Base-by-base conservation (phyloP, 1,140 invertebrate genomes). In the Agrilus planipennis region DNA sequence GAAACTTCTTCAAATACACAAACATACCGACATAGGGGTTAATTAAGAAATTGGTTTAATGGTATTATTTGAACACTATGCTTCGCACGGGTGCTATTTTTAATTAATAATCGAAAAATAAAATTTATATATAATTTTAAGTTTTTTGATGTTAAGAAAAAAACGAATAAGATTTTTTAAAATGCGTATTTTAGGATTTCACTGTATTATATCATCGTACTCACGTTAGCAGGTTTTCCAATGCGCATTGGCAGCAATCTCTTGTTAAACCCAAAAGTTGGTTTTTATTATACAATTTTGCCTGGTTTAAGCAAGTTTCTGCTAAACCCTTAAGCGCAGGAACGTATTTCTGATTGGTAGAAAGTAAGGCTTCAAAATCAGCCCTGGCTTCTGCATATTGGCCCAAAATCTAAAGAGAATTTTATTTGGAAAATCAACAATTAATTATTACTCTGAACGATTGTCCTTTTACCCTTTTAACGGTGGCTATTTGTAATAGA, bases 291-390 rank as follows among this genome's bases (percentile, higher is more conserved):
- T 76, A 70, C 46, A 74, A 70, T 31, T 65, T 72, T 1, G 79
- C 80, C 47, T 80, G 56, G 32, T 69, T 71, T 25, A 84, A 65
- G 59, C 75, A 77, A 3, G 78, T 77, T 63, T 86, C 82, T 1
- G 76, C 75, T 31, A 82, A 64, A 31, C 85, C 86, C 65, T 86
- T 87, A 15, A 90, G 58, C 14, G 81, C 84, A 11, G 84, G 77
- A 7, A 89, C 64, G 55, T 81, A 84, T 42, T 69, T 53, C 6
- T 72, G 65, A 51, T 81, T 68, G 5, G 65, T 61, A 18, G 64
- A 45, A 3, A 89, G 58, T n/a, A 90, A 70, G 25, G 68, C 57
- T 53, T 76, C 63, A 62, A 81, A 90, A 44, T 81, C 76, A 4
- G 55, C 50, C 47, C 81, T 72, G 5, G 85, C 81, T 47, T 87